Evolutionary conservation across 2,113 vertebrate species (phyloP), one percentile per base, ranked within the genome.

Genomic region (Mesoclemmys tuberculata): DNA sequence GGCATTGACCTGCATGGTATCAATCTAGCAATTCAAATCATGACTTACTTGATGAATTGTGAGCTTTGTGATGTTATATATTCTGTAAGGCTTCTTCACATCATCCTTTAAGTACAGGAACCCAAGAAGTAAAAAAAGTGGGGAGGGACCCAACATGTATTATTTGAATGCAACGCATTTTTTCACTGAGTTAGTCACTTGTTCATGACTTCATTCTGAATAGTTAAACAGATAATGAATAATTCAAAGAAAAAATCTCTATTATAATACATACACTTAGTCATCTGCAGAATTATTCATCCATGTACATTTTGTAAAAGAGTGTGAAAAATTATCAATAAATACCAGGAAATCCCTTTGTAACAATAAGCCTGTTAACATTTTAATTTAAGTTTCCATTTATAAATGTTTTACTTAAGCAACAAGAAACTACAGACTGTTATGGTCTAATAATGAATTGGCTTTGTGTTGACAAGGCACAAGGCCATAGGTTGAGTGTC

Each of bases 11-110:
- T 52, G 2, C 71, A 44, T 89, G 81, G 5, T 79, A 89, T 74
- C 85, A 94, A 29, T 82, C 46, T 90, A 92, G 86, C 35, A 80
- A 80, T 93, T 93, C 55, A 90, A 49, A 88, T 92, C 48, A 38
- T 71, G 44, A 82, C 64, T 92, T 64, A 86, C 29, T 77, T 90
- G 78, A 93, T 87, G 27, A 88, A 12, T 27, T 78, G 22, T 87
- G 44, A 71, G 49, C 7, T 93, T 82, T 89, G 5, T 49, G 7
- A 19, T 56, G 24, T 55, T 87, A 35, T 16, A 24, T 77, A 52
- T 93, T 79, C 26, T 78, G 13, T n/a, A 54, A 64, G 22, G 2
- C 4, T 90, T 89, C n/a, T 90, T 85, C 55, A 68, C 7, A 75
- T 49, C 19, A 51, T 58, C 19, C 80, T 93, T 75, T 68, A 84